These are phyloP conservation scores for Lasius platythorax DNA, from an alignment of 2,888 invertebrate species.

Conservation along the genomic window DNA sequence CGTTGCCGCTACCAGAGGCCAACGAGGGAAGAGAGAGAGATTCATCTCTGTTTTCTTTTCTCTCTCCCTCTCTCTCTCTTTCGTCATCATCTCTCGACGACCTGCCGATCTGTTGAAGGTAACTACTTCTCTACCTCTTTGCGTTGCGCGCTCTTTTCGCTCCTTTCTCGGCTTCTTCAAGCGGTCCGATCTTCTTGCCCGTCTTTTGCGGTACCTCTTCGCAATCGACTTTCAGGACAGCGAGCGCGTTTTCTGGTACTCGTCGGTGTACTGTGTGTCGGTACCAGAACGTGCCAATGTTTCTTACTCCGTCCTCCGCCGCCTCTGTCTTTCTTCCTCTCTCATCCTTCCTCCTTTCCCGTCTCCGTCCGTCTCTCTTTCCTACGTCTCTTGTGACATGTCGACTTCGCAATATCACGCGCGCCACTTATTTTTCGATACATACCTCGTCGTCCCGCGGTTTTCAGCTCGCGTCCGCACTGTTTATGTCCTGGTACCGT, in stretches of 20 bases:
- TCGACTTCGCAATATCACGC: constrained; percentile 52
- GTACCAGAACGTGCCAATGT: constrained; percentile 40
- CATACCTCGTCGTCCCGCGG: constrained; percentile 49
- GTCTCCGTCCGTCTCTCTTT: constrained; percentile 17
- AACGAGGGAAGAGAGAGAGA: background rate
- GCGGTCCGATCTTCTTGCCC: background rate
- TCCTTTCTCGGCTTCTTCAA: constrained; percentile 29
- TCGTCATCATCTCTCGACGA: constrained; percentile 25
- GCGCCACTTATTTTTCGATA: constrained; percentile 47
- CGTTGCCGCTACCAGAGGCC: background rate
- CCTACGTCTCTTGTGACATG: constrained; percentile 42
- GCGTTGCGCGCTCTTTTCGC: constrained; percentile 16
- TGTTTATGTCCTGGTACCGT: constrained; percentile 21
- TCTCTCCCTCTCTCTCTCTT: background rate
- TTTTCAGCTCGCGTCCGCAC: constrained; percentile 31
- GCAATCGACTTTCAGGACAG: constrained; percentile 11
- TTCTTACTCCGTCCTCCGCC: constrained; percentile 13
- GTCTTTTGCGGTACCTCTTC: background rate
- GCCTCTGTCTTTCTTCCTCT: constrained; percentile 20
- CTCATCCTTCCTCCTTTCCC: constrained; percentile 25
- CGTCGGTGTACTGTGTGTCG: background rate
- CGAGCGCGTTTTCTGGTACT: constrained; percentile 13
- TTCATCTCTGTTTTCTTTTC: background rate
- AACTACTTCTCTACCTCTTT: constrained; percentile 47
- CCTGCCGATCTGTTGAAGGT: constrained; percentile 59